Evolutionary conservation across 2,888 invertebrate genomes (phyloP), one percentile per base, ranked within the genome.

Genomic region (Arctia plantaginis): DNA sequence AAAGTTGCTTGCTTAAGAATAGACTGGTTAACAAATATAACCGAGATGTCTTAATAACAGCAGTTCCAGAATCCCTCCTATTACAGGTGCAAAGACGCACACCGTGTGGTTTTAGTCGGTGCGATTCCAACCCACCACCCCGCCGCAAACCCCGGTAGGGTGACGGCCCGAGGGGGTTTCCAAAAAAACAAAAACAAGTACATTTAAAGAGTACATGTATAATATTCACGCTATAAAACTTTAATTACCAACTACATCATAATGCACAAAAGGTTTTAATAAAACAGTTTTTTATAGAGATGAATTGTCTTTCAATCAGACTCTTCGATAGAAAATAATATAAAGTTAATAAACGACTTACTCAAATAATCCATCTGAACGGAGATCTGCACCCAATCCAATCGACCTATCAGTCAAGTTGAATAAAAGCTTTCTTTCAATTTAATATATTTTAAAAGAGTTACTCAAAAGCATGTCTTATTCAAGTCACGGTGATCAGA

Each of bases 381-480:
- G 59, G 27, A 59, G 59, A 23, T 33, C 13, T 62, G 23, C 64
- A 44, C 44, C n/a, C 15, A 6, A 20, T 64, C 44, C 70, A 30
- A 44, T 33, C 30, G n/a, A 66, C 30, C 47, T 27, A 65, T 66
- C 65, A 33, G 51, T 67, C 59, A 67, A 67, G 27, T 66, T 66
- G 55, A 72, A 67, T 10, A 55, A 59, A 66, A n/a, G 67, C 72
- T 65, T 51, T 71, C 71, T 65, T 51, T 71, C 71, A 72, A 59
- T 72, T 55, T 23, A 30, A 72, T 67, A 67, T 6, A 72, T 72
- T 72, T 72, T 72, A 67, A 67, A 62, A 65, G n/a, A 65, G 65
- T 47, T 39, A 20, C 64, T 39, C 8, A n/a, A 51, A 44, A 35
- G 20, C 51, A 13, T 65, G 51, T 44, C 23, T 71, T 71, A 66